Base-by-base conservation (phyloP, 2,113 vertebrate genomes). In the Okapia johnstoni region DNA sequence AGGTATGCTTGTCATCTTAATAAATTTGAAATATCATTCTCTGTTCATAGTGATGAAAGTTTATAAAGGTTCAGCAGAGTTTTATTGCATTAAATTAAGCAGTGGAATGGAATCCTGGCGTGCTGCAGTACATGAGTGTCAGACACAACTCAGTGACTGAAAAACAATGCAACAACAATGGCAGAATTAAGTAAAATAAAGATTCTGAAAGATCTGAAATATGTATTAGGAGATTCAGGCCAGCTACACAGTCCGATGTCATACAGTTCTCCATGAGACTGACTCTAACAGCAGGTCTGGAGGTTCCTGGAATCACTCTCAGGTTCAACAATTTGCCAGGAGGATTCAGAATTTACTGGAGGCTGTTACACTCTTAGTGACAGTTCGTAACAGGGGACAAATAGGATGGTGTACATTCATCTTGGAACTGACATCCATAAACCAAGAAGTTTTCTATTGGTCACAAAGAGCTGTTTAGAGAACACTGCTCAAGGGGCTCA, bases 11-110 rank as follows among this genome's bases (percentile, higher is more conserved):
- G 14, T 46, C 28, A 77, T 58, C 88, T 89, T 92, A 96, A 86
- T 77, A 63, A 28, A 86, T 12, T 73, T 89, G 16, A 88, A 33
- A 85, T 91, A 79, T 88, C 26, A 88, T 30, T 80, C 19, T n/a
- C 26, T 77, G 0, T 3, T 76, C 94, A 70, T 48, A 26, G 30
- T 63, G 48, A 43, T 88, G 36, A 89, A 94, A 6, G 1, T 70
- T 86, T 19, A 70, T 81, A 86, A 94, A 85, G 7, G 1, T 79
- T 77, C 7, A 40, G 14, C 28, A 43, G 17, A 6, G 5, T 43
- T 85, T 89, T 61, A 50, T 7, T 36, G 23, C 15, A 63, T 30
- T 17, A 92, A 63, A 73, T 55, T 55, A n/a, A 81, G 10, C 5
- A 81, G 23, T 17, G 14, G 15, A 43, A 92, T 28, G 70, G 11